Evolutionary conservation across 2,113 vertebrate genomes (phyloP), one percentile per base, ranked within the genome.

Genomic region (Gopherus flavomarginatus): DNA sequence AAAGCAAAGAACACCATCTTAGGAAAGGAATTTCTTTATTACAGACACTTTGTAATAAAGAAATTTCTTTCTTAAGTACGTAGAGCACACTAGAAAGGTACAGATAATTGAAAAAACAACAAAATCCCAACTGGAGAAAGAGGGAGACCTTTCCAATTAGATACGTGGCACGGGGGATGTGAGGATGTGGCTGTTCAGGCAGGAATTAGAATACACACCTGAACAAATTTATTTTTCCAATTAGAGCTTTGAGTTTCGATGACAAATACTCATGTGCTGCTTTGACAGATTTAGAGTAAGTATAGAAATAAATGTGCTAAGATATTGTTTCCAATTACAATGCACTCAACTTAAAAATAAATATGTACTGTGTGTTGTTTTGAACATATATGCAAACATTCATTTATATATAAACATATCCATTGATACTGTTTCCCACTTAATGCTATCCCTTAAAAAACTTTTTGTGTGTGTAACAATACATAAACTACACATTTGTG

Each of bases 191-290:
- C 11, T 81, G 11, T 69, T 90, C 21, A 12, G 19, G 53, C 81
- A 85, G 47, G 44, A 81, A 29, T 11, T 54, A 16, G 24, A 62
- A 62, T 81, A 35, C 2, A 11, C 38, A 16, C 75, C 53, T 81
- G 24, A 85, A 62, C 11, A 81, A 21, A 81, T 27, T 81, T 75
- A 72, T 53, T 91, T 53, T 75, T 88, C 11, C n/a, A 81, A 81
- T 16, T 35, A 75, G 75, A 88, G 9, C n/a, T 53, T 5, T 52
- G 29, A 31, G 6, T 77, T 88, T 78, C 65, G 11, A 27, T 54
- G 3, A 38, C 49, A 87, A 42, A 3, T 21, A 83, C 1, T 78
- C 78, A 62, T 31, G 29, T 0, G 0, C 19, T 56, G 31, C 4
- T 86, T 65, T 83, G 4, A 31, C 21, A 80, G 31, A 5, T 79